phyloP scores from a whole-genome alignment of 2,888 invertebrate species.

The Tenthredo livida region DNA sequence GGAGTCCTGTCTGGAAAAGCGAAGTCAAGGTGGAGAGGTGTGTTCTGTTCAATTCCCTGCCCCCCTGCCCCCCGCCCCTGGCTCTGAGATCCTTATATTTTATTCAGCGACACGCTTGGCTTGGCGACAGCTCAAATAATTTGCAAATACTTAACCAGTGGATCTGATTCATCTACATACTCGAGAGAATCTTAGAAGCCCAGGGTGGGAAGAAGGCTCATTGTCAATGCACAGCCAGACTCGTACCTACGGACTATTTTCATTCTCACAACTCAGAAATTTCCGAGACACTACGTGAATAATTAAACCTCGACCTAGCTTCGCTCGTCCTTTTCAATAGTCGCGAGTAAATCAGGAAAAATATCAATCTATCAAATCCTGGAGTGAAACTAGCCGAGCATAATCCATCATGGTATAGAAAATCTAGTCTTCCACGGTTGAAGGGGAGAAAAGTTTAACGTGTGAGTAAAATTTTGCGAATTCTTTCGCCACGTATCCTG shows the following conservation, averaged over 20 bases:
- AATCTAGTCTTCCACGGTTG: neutral
- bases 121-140: constrained; percentile 58
- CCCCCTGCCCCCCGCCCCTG: neutral
- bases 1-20: neutral
- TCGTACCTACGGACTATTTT: constrained; percentile 36
- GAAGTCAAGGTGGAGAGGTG: neutral
- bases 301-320: neutral
- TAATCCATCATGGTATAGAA: neutral
- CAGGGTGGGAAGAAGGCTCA: constrained; percentile 22
- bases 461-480: neutral
- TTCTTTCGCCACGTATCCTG: neutral
- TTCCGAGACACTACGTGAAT: constrained; percentile 31
- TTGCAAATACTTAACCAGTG: constrained; percentile 62
- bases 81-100: constrained; percentile 41
- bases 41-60: constrained; percentile 24
- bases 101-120: constrained; percentile 34
- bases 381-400: neutral
- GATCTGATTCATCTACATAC: constrained; percentile 62
- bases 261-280: constrained; percentile 32
- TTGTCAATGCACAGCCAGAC: constrained; percentile 36
- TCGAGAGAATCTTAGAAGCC: constrained; percentile 33
- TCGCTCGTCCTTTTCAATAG: neutral
- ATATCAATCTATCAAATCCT: neutral
- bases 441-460: neutral
- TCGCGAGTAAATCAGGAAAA: neutral